Base-by-base conservation (phyloP, 1,140 invertebrate species). In the Plutomurus gul region DNA sequence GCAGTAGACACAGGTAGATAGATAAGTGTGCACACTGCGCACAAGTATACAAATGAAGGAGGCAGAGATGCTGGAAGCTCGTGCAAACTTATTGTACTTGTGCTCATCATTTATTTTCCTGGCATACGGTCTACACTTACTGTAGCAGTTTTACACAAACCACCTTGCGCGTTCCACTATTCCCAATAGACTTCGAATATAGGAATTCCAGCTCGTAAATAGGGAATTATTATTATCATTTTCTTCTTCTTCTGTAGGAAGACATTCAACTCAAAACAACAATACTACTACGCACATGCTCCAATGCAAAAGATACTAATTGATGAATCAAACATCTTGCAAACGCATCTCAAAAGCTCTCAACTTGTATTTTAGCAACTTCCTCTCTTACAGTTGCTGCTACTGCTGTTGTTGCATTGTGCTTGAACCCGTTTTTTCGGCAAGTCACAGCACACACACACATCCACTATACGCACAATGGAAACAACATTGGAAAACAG, bases 241-340 rank as follows among this genome's bases (percentile, higher is more conserved):
- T 10, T 43, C n/a, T 47, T 47, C 20, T 6, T 51, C 25, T 18
- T 51, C 25, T 25, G 25, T 20, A 51, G 6, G 18, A 20, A 49
- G 1, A 16, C 3, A 46, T n/a, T n/a, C 43, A 47, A 47, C n/a
- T 18, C 43, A 47, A 47, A 47, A 11, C 56, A n/a, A 27, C 51
- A 30, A 6, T 49, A 20, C n/a, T 49, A 49, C n/a, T n/a, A 49
- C 20, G 18, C 51, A 56, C 0, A 36, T 65, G 56, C 56, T 30
- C 30, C 30, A 33, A 33, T 30, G 27, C 25, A 27, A 33, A 65
- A 33, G 36, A 25, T 4, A 65, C 56, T 65, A 33, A 65, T 65
- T 65, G 56, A 65, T 6, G 56, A 65, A 65, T 65, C 56, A 65
- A 65, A 65, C 56, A 65, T 65, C 25, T 65, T 65, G 56, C 56